Evolutionary conservation across 2,113 vertebrate genomes (phyloP).

Genomic region (Sylvietta virens): DNA sequence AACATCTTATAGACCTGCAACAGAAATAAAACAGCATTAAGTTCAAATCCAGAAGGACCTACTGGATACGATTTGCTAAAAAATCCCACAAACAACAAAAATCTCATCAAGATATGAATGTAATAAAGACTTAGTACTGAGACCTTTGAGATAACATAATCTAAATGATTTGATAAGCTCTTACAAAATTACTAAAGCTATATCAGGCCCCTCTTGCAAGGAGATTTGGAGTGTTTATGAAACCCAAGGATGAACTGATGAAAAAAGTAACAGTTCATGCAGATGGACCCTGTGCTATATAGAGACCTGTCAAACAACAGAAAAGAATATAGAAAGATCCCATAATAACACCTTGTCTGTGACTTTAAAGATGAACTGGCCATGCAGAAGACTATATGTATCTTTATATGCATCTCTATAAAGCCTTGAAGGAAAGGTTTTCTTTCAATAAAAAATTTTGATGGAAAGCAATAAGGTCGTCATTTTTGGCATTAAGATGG

Average conservation of each 20-base stretch:
- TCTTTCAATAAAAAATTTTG: background rate
- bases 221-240: background rate
- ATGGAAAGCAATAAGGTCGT: background rate
- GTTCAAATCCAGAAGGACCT: background rate
- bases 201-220: background rate
- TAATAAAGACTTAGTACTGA: background rate
- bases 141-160: background rate
- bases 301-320: background rate
- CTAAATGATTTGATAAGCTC: background rate
- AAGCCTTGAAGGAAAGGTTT: background rate
- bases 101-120: background rate
- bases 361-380: background rate
- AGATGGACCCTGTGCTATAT: background rate
- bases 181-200: background rate
- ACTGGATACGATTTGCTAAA: background rate
- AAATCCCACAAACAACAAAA: rapidly evolving
- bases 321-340: background rate
- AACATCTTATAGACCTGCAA: background rate
- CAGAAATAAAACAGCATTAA: background rate
- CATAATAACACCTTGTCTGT: background rate
- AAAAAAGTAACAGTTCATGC: background rate
- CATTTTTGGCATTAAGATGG: background rate
- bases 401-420: background rate
- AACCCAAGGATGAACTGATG: background rate
- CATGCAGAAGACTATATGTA: background rate